Conservation (phyloP, 2,888 invertebrate species). For the Noctua pronuba region DNA sequence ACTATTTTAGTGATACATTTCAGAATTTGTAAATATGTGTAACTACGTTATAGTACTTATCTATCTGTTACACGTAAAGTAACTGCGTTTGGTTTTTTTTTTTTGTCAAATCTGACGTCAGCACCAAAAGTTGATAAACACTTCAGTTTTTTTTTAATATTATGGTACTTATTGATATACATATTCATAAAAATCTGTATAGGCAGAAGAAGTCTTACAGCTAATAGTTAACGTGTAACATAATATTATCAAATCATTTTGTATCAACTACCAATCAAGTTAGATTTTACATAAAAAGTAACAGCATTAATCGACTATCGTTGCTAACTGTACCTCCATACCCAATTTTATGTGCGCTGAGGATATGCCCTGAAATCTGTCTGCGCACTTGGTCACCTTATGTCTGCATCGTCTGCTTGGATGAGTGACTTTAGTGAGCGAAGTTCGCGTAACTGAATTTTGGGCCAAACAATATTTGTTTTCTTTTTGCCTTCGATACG, state of each 20-base stretch:
- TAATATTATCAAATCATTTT: not conserved
- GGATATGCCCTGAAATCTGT: not conserved
- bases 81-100: not conserved
- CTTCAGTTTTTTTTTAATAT: not conserved
- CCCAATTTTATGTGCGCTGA: not conserved
- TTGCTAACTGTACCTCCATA: not conserved
- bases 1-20: not conserved
- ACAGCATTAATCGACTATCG: not conserved
- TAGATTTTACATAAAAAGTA: not conserved
- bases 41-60: not conserved
- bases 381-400: not conserved
- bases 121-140: not conserved
- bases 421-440: no score
- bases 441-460: not conserved
- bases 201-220: not conserved
- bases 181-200: not conserved
- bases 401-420: not conserved
- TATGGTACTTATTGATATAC: not conserved
- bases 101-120: not conserved
- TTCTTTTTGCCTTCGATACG: not conserved
- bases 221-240: not conserved
- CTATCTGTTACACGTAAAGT: not conserved
- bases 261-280: not conserved
- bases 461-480: not conserved
- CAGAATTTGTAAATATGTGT: not conserved